A percentile compares a stretch with the other conserved stretches of the same genome.
Conservation (phyloP, 2,113 vertebrate species). For the Myocastor coypus region DNA sequence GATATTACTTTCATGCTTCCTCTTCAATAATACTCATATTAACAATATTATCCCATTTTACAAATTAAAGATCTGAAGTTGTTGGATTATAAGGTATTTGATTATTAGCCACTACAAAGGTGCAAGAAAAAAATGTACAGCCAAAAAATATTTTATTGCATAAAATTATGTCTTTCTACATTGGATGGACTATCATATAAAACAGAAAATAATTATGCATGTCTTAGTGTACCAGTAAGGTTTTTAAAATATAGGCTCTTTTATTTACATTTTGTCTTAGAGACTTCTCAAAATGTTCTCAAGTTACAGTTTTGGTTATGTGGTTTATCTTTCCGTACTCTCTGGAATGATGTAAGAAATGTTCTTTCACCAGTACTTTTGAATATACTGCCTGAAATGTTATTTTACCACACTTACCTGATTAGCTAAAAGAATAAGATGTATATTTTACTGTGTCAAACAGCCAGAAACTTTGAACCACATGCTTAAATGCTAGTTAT, state of each 20-base stretch:
- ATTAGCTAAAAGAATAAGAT: neutral
- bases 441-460: neutral
- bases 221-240: neutral
- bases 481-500: neutral
- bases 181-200: neutral
- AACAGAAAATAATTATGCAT: neutral
- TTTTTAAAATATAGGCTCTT: neutral
- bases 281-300: neutral
- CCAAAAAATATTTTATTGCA: neutral
- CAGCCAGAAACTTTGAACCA: neutral
- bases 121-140: neutral
- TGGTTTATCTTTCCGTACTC: neutral
- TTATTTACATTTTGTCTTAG: constrained; percentile 10
- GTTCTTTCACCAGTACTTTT: neutral
- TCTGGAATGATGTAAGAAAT: neutral
- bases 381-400: neutral
- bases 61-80: neutral
- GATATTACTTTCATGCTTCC: constrained; percentile 5
- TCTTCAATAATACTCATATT: neutral
- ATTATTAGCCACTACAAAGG: neutral
- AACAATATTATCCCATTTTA: neutral
- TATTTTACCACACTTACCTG: neutral
- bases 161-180: neutral
- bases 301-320: neutral
- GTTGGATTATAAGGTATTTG: neutral